A percentile compares a stretch with the other conserved stretches of the same genome.
Evolutionary conservation across 2,888 invertebrate genomes (phyloP).

Genomic region (Diadromus collaris): DNA sequence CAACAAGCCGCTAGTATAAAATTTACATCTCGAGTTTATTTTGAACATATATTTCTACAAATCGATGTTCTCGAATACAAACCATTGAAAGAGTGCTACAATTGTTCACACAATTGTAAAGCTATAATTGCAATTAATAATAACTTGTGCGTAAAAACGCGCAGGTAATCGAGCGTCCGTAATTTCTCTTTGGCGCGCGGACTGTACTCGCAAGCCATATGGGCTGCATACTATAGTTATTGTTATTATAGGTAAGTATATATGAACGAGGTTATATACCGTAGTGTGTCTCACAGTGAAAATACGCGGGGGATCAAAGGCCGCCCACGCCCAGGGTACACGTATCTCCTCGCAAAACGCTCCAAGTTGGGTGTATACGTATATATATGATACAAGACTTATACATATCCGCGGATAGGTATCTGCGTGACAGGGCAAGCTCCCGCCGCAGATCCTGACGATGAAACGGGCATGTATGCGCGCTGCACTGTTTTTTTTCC

Average conservation of each 20-base stretch:
- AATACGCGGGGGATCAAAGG: constrained; percentile 41
- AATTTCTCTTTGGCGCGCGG: not conserved
- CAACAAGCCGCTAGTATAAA: too few relatives aligned
- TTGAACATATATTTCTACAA: not conserved
- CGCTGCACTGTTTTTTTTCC: constrained; percentile 9
- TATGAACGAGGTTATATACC: constrained; percentile 30
- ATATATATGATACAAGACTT: not conserved
- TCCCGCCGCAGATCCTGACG: constrained; percentile 10
- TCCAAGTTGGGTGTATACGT: not conserved
- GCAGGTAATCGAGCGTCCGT: constrained; percentile 7
- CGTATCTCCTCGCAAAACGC: constrained; percentile 23
- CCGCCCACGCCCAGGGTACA: constrained; percentile 35
- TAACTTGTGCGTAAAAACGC: constrained; percentile 23
- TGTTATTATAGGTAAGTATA: constrained; percentile 1
- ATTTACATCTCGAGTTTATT: not conserved
- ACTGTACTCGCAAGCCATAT: not conserved
- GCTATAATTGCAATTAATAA: not conserved
- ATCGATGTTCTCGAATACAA: not conserved
- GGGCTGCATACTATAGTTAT: not conserved
- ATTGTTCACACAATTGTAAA: not conserved
- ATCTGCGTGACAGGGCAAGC: constrained; percentile 24
- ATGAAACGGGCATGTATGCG: constrained; percentile 3
- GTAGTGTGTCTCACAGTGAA: constrained; percentile 7
- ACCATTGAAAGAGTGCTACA: not conserved
- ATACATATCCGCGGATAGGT: constrained; percentile 4